Conservation (phyloP, 1,140 invertebrate genomes). For the Drosophila subpulchrella region DNA sequence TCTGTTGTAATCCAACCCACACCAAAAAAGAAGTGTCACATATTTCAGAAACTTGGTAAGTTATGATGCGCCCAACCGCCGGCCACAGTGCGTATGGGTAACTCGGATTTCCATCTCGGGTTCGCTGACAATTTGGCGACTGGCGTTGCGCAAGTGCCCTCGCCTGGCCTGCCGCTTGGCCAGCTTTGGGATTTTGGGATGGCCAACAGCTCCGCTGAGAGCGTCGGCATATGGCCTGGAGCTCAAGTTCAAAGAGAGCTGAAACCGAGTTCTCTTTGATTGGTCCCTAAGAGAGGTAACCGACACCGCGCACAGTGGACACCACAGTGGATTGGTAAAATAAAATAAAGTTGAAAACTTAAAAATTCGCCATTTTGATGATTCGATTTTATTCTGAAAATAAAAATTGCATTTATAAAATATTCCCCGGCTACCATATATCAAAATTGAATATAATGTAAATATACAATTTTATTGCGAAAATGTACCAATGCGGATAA, state of each 20-base stretch:
- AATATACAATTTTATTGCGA: too few species aligned
- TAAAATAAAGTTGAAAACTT: too few species aligned
- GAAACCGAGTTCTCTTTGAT: conserved; percentile 62
- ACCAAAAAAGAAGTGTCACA: conserved; percentile 10
- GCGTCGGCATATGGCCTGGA: conserved; percentile 57
- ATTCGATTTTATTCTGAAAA: too few species aligned
- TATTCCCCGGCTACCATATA: too few species aligned
- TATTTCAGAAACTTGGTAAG: conserved; percentile 32
- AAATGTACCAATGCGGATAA: too few species aligned
- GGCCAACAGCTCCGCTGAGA: conserved; percentile 53
- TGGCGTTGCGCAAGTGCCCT: conserved; percentile 70
- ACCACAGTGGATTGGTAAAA: too few species aligned
- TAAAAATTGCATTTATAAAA: too few species aligned
- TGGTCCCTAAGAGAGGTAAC: conserved; percentile 45
- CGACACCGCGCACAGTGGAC: conserved; percentile 24
- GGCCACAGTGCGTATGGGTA: conserved; percentile 39
- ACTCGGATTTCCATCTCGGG: conserved; percentile 49
- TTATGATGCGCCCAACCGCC: conserved; percentile 17
- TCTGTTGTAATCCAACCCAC: too few species aligned
- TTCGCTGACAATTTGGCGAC: conserved; percentile 39
- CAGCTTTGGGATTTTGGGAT: neutral
- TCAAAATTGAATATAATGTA: too few species aligned
- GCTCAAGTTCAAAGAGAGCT: conserved; percentile 35
- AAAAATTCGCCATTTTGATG: too few species aligned
- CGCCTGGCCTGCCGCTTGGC: conserved; percentile 1